Base-by-base conservation (phyloP, 2,797 vertebrate genomes). In the Brachymystax lenok region DNA sequence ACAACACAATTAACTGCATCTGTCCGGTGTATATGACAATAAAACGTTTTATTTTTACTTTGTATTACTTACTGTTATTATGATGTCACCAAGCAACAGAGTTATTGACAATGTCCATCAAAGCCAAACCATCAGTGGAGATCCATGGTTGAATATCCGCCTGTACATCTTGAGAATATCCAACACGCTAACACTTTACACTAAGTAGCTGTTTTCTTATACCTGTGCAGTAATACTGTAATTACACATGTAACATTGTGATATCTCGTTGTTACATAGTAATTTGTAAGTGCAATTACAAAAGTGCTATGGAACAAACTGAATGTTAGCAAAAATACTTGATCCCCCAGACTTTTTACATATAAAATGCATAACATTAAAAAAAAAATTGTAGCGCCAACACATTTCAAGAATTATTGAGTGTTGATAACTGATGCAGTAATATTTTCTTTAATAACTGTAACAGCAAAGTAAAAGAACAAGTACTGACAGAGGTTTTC, bases 381-480 rank as follows among this genome's bases (percentile, higher is more conserved):
- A 33, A 59, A 33, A 4, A 59, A 59, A 3, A 24, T 61, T 63
- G n/a, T 24, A 63, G 8, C 8, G 7, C 59, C 59, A 63, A 67
- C 40, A 28, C 16, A 27, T 30, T 30, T 13, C 13, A 68, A 72
- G 10, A 64, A 67, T n/a, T 12, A 51, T 21, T 54, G 19, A 30
- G 40, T 40, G 46, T 16, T 64, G 19, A 67, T 35, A 28, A 79
- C 3, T 56, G 69, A 78, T 76, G 50, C 73, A 72, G 78, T 72
- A 83, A 79, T 68, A 79, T 77, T 84, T 83, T 91, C 83, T 95
- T 94, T 94, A 94, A 91, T 94, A 91, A 86, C 80, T 84, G 89
- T 83, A 92, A 93, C 90, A 91, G 80, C 83, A 90, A 93, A 89
- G 83, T 85, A 81, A 92, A 91, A 82, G 73, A 85, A 90, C 78